Percentiles rank a stretch among this genome's conserved stretches.
These are phyloP conservation scores for Aphelinus certus DNA, from an alignment of 1,140 invertebrate genomes.

Conservation along the genomic window DNA sequence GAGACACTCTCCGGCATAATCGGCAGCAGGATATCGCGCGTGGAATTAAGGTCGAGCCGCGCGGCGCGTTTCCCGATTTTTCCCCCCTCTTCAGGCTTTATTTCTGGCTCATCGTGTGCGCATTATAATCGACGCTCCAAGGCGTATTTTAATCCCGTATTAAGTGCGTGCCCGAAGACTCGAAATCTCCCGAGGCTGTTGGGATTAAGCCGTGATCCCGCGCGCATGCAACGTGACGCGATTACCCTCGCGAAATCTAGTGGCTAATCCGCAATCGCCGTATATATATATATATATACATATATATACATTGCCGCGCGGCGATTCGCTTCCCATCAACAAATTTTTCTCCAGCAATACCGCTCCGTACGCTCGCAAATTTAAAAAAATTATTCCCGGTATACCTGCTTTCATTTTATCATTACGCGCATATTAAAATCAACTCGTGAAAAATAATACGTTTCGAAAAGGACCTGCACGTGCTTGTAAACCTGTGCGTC, in stretches of 20 bases:
- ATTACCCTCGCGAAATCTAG: neutral
- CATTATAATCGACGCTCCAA: slow-evolving; percentile 3
- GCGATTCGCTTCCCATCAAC: no score
- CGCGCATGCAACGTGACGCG: neutral
- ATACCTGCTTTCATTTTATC: no score
- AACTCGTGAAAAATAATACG: no score
- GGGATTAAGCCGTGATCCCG: slow-evolving; percentile 58
- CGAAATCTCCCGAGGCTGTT: slow-evolving; percentile 54
- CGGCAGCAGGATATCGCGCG: slow-evolving; percentile 51
- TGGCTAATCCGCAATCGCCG: neutral
- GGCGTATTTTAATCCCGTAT: slow-evolving; percentile 61
- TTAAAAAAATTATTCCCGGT: no score
- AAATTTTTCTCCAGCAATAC: no score
- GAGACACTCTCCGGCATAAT: neutral
- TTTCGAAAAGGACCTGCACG: no score
- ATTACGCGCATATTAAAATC: no score
- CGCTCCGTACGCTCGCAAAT: no score
- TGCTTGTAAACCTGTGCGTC: no score
- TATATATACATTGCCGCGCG: no score
- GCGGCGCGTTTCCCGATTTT: slow-evolving; percentile 22
- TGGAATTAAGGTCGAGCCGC: slow-evolving; percentile 57
- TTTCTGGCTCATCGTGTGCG: slow-evolving; percentile 10
- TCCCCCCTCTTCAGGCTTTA: slow-evolving; percentile 4
- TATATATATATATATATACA: no score
- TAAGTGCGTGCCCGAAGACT: slow-evolving; percentile 50